Base-by-base conservation (phyloP, 2,113 vertebrate species). In the Passer montanus region DNA sequence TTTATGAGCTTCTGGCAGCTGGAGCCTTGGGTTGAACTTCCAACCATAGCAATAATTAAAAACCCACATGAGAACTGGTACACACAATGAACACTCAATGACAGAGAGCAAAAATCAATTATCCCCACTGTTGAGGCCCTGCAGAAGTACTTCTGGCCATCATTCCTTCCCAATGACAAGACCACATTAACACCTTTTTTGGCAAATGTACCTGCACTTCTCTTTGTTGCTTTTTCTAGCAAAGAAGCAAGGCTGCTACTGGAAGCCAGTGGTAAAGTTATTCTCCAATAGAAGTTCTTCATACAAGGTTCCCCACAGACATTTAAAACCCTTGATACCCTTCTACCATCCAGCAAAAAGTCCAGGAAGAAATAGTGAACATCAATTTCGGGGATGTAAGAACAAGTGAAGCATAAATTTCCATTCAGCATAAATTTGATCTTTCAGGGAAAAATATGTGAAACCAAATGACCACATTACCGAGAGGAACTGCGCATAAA, bases 161-260 rank as follows among this genome's bases (percentile, higher is more conserved):
- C 39, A 39, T 19, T 70, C 67, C 64, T 62, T 80, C 22, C 19
- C 4, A 2, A 28, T 19, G 46, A 58, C n/a, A 50, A 75, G 64
- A 53, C 0, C 3, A n/a, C 0, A 0, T 19, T n/a, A 75, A 78
- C 1, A 2, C 11, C 31, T 79, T 21, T 2, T 52, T 69, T 58
- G 37, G 58, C 6, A 7, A 85, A 82, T 0, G 2, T 49, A 79
- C 55, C 20, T 2, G 62, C 24, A 52, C 58, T 50, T 88, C 75
- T 35, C 72, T 78, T 74, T 72, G 62, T 26, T 91, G 27, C 53
- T 60, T 72, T 28, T 82, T 79, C 82, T 49, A 49, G 41, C 22
- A 76, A 77, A 91, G 31, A 80, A 26, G 13, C 13, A 28, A 72
- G 28, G 46, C 28, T 85, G 70, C 67, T 72, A 31, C 41, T 23